Evolutionary conservation across 2,888 invertebrate species (phyloP).

Genomic region (Lycia hirtaria): DNA sequence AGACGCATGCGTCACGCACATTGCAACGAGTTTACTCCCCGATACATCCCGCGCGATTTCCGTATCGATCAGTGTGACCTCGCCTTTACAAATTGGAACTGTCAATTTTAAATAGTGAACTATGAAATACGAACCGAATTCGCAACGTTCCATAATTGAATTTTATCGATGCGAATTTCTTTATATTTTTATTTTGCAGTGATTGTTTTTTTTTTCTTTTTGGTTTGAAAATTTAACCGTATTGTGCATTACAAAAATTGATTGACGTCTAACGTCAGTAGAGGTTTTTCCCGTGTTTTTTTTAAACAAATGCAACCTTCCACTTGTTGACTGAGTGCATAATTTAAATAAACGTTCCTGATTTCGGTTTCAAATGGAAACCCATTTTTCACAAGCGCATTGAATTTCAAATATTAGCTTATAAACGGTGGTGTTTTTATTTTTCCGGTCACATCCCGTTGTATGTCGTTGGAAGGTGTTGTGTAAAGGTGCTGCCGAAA

Average conservation of each 20-base stretch:
- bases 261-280: constrained; percentile 29
- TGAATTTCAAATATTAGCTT: constrained; percentile 83
- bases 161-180: background rate
- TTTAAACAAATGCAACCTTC: constrained; percentile 62
- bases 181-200: constrained; percentile 3
- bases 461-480: constrained; percentile 62
- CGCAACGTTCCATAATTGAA: background rate
- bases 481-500: constrained; percentile 50
- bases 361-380: constrained; percentile 68
- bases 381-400: constrained; percentile 78
- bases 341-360: constrained; percentile 61
- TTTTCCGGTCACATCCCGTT: constrained; percentile 66
- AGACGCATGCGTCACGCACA: constrained; percentile 77
- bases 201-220: constrained; percentile 1
- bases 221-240: background rate
- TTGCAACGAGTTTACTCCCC: constrained; percentile 56
- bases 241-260: background rate
- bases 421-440: constrained; percentile 73
- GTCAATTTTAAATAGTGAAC: constrained; percentile 8
- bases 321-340: constrained; percentile 69
- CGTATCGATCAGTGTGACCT: constrained; percentile 50
- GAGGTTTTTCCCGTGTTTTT: constrained; percentile 34
- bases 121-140: no score
- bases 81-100: constrained; percentile 43
- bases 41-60: constrained; percentile 49